Base-by-base conservation (phyloP, 2,888 invertebrate genomes). In the Entomobrya proxima region DNA sequence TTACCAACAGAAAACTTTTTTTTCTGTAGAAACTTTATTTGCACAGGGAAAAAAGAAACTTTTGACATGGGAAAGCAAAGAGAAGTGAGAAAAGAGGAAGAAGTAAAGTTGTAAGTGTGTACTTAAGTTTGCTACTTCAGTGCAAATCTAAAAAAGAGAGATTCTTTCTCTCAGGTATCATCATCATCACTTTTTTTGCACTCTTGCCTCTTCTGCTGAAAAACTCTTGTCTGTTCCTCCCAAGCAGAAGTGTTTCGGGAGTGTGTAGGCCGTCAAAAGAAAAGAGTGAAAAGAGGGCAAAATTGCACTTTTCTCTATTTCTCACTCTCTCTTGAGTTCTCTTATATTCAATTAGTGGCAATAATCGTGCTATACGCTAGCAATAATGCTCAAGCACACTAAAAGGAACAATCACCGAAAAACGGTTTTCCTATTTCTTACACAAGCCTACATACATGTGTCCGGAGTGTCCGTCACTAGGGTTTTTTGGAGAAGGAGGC, bases 111-210 rank as follows among this genome's bases (percentile, higher is more conserved):
- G 35, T n/a, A n/a, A 35, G 61, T 21, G 18, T 61, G 35, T 35
- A 61, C 61, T 61, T 35, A 18, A 35, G 61, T 35, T 61, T 9
- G 9, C n/a, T 67, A 67, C 67, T 67, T 67, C 21, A 67, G 9
- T 40, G n/a, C 40, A 67, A 21, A 3, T 15, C n/a, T n/a, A n/a
- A n/a, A n/a, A n/a, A n/a, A 32, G 24, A 67, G 40, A 40, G 37
- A 37, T 40, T 30, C 24, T 67, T 40, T 67, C n/a, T 40, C 40
- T 61, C 61, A 61, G 61, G 61, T 67, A 67, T 67, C 67, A 67
- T 67, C 67, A 18, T 21, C 24, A 21, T 40, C 67, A 0, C 21
- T 24, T 27, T 58, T 58, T 52, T 52, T 2, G 18, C 21, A 52
- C 52, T 18, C n/a, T 18, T 2, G 21, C 24, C 24, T 40, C 40